Evolutionary conservation across 2,888 invertebrate genomes (phyloP).

Genomic region (Malthinus flaveolus): DNA sequence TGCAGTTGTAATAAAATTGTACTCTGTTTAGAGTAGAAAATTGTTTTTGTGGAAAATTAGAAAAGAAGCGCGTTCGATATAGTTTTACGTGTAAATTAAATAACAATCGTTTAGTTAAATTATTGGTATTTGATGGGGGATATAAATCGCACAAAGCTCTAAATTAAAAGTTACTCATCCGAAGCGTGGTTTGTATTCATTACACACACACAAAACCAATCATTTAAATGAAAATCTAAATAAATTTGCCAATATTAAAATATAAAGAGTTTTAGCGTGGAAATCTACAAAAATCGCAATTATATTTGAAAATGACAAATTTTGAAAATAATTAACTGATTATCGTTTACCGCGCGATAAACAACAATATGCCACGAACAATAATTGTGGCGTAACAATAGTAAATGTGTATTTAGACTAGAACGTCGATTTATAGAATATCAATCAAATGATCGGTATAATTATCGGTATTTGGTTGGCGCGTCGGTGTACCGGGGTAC

Average conservation of each 20-base stretch:
- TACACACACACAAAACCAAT: conserved; percentile 13
- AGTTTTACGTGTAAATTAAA: too few relatives aligned
- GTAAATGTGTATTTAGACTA: background rate
- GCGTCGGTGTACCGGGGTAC: background rate
- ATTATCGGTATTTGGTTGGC: conserved; percentile 17
- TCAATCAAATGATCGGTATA: conserved; percentile 27
- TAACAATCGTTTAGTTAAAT: too few relatives aligned
- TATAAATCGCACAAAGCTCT: background rate
- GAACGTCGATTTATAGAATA: conserved; percentile 3
- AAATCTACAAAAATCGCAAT: too few relatives aligned
- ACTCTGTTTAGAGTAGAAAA: background rate
- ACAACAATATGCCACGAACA: conserved; percentile 17
- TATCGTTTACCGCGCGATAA: conserved; percentile 16
- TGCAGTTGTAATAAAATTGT: background rate
- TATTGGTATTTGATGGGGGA: too few relatives aligned
- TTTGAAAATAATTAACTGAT: conserved; percentile 22
- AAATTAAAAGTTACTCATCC: background rate
- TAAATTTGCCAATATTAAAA: conserved; percentile 16
- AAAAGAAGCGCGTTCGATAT: too few relatives aligned
- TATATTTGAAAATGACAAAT: background rate
- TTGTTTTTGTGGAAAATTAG: background rate
- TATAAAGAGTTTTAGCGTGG: background rate
- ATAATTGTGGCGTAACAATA: background rate
- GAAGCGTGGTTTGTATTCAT: conserved; percentile 13
- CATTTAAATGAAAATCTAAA: conserved; percentile 23